Evolutionary conservation across 2,797 vertebrate genomes (phyloP), one percentile per base, ranked within the genome.

Genomic region (Lutjanus campechanus): DNA sequence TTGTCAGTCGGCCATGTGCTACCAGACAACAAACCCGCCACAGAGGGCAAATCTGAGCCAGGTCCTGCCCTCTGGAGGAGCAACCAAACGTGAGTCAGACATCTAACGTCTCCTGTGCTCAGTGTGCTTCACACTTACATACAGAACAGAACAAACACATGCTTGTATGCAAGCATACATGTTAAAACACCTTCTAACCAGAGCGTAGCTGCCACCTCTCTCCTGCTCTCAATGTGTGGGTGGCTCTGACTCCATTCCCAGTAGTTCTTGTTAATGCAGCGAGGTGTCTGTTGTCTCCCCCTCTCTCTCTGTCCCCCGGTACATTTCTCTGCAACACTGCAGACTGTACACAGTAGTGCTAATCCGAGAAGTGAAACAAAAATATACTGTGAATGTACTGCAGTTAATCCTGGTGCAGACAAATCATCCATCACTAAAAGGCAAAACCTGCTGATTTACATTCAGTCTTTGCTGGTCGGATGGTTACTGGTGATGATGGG

Each of bases 191-290:
- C 5, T 61, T 77, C 46, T 20, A 77, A 82, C 55, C 29, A 47
- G 49, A 66, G 62, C 10, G 50, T 9, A 72, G 76, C 77, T 62
- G 82, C 80, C 56, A 77, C 73, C 73, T 83, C 56, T 53, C n/a
- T 69, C 49, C 63, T 58, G 69, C 51, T 80, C 66, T 79, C 49
- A 13, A 29, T 72, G 84, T 76, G 87, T 87, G 87, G 80, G 82
- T 67, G 77, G 87, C 81, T 79, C 60, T 72, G 54, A 62, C 77
- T 76, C 78, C 15, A 67, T 65, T 85, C 82, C 86, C 88, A 84
- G 81, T 83, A 82, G 84, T 77, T 84, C 86, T 80, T 72, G 81
- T 90, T 91, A 90, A 89, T 91, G 76, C 83, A 76, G 81, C 69
- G 60, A 83, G 49, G 75, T 75, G 68, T 83, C 65, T 76, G 68